Base-by-base conservation (phyloP, 2,888 invertebrate genomes). In the Pollenia angustigena region DNA sequence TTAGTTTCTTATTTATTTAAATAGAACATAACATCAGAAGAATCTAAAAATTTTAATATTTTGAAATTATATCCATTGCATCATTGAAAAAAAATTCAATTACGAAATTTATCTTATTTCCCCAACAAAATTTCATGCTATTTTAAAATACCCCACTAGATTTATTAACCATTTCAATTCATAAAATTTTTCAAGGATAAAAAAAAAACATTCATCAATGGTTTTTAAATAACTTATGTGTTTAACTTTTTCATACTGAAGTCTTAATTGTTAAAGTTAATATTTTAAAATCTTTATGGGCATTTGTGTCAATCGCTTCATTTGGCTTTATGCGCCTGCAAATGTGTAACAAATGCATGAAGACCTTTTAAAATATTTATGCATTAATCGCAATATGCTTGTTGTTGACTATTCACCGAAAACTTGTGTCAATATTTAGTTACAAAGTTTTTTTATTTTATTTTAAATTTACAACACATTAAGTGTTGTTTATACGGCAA, bases 291-390 rank as follows among this genome's bases (percentile, higher is more conserved):
- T 64, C 6, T 78, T 83, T 71, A 83, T 83, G 76, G 48, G 23
- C 23, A 62, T 62, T 76, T 81, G 50, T 82, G 69, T 82, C 76
- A 82, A 66, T 60, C 68, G 68, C 32, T 52, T 46, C 74, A 75
- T 68, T 68, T 44, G 18, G 50, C 23, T 23, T 81, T 75, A 52
- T 81, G 74, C 52, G 42, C 50, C 16, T 50, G 52, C 58, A 58
- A 60, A 82, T 82, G 32, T 82, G 69, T 82, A 82, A 82, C 75
- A 82, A 82, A 75, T 75, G 75, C 68, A 46, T 75, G 46, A 81
- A 54, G 23, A 48, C 32, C 66, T 56, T 74, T 50, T 75, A 75
- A 54, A 82, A 82, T 75, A 75, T 69, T 75, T 69, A 68, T 68
- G 16, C 56, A 52, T 18, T 76, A 6, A 8, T 44, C 1, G 48